Conservation (phyloP, 2,113 vertebrate species). For the Oryzias javanicus region DNA sequence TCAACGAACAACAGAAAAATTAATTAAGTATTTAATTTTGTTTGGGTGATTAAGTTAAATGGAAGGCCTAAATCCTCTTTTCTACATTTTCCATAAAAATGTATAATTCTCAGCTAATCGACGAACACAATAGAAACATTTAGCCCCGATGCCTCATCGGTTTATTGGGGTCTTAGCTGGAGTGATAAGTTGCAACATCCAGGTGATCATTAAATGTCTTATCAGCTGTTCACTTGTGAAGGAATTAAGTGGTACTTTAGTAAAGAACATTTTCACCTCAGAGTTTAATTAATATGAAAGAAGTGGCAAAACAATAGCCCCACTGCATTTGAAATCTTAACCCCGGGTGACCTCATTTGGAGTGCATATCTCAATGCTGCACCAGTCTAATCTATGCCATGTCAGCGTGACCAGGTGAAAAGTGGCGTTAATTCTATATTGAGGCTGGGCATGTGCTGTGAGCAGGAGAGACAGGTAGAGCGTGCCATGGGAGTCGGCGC, state of each 20-base stretch:
- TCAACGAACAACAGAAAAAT: background rate
- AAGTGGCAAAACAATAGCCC: constrained; percentile 85
- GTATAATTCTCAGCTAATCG: constrained; percentile 41
- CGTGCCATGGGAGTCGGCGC: constrained; percentile 81
- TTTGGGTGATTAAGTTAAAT: constrained; percentile 18
- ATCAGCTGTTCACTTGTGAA: constrained; percentile 75
- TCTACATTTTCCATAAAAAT: constrained; percentile 50
- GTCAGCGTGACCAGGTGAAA: constrained; percentile 83
- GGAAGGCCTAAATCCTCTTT: constrained; percentile 8
- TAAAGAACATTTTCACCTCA: constrained; percentile 76
- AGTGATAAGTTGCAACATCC: constrained; percentile 73
- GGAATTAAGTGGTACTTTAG: constrained; percentile 69
- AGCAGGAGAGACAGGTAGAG: constrained; percentile 85
- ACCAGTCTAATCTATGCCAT: constrained; percentile 91
- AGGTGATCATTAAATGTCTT: constrained; percentile 78
- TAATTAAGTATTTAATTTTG: constrained; percentile 7
- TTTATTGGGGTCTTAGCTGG: constrained; percentile 76
- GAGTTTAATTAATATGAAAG: constrained; percentile 99
- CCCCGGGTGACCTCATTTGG: constrained; percentile 92
- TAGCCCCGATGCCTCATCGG: constrained; percentile 68
- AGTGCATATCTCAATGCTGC: constrained; percentile 92
- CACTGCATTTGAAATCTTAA: constrained; percentile 92
- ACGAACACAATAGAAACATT: constrained; percentile 61
- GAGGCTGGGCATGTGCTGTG: constrained; percentile 84
- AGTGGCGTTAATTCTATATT: constrained; percentile 91